Conservation (phyloP, 2,113 vertebrate genomes). For the Progne subis region DNA sequence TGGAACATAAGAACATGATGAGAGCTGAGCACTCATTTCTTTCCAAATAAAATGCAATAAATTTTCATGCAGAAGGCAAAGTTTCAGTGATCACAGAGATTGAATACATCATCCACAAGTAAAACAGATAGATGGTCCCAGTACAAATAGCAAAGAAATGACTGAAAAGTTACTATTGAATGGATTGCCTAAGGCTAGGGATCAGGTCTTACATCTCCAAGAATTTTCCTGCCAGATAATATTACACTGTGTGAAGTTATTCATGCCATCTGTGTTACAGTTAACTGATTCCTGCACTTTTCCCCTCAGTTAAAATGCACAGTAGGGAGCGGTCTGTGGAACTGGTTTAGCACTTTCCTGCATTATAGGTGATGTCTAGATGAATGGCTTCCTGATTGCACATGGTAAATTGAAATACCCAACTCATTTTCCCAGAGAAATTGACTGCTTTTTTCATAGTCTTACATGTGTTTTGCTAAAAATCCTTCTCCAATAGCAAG, state of each 20-base stretch:
- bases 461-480: conserved; percentile 22
- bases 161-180: not conserved
- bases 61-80: conserved; percentile 1
- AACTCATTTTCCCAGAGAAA: not conserved
- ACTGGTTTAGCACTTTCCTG: conserved; percentile 28
- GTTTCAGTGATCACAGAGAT: not conserved
- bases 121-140: conserved; percentile 1
- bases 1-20: not conserved
- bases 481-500: not conserved
- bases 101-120: not conserved
- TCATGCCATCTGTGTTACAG: not conserved
- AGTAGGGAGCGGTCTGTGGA: conserved; percentile 9
- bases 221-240: conserved; percentile 1
- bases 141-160: not conserved
- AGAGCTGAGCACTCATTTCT: not conserved
- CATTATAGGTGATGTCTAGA: conserved; percentile 35
- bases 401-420: conserved; percentile 13
- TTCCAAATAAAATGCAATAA: not conserved
- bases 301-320: conserved; percentile 1
- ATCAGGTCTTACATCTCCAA: not conserved
- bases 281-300: conserved; percentile 2
- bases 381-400: conserved; percentile 58
- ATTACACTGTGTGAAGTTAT: not conserved
- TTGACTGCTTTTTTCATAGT: not conserved
- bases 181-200: not conserved